phyloP scores from a whole-genome alignment of 2,797 vertebrate species.

The Scyliorhinus canicula region DNA sequence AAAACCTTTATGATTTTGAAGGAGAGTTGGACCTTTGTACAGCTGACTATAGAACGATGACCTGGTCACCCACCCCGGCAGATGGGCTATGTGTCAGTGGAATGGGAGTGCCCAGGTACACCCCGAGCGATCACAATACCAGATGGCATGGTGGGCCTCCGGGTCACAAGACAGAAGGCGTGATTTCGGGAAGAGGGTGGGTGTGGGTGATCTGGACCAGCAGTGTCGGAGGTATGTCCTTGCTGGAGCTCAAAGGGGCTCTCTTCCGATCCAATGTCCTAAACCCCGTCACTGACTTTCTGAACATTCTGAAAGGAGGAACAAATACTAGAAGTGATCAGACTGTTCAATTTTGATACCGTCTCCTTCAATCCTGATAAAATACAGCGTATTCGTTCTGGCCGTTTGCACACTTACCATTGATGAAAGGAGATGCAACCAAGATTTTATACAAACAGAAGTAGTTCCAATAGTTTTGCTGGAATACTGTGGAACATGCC shows the following conservation, averaged over 20 bases:
- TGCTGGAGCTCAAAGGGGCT: neutral
- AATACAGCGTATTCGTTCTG: neutral
- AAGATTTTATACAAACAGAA: neutral
- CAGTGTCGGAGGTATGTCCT: neutral
- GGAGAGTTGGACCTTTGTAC: neutral
- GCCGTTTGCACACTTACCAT: neutral
- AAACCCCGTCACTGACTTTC: too few species aligned
- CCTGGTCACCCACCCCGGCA: neutral
- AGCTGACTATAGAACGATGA: neutral
- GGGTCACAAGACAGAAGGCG: too few species aligned
- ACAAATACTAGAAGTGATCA: neutral
- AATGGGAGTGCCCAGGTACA: neutral
- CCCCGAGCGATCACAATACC: neutral
- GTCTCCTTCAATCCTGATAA: neutral
- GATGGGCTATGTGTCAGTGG: accelerated
- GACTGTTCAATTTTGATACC: neutral
- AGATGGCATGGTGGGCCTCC: neutral
- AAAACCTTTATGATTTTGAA: neutral
- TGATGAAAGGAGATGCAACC: neutral
- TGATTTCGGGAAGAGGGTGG: neutral
- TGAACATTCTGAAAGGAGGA: neutral
- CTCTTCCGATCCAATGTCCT: neutral
- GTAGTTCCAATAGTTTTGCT: neutral
- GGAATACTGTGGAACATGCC: neutral
- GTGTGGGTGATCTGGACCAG: neutral